Evolutionary conservation across 2,888 invertebrate genomes (phyloP).

Genomic region (Heliconius aoede): DNA sequence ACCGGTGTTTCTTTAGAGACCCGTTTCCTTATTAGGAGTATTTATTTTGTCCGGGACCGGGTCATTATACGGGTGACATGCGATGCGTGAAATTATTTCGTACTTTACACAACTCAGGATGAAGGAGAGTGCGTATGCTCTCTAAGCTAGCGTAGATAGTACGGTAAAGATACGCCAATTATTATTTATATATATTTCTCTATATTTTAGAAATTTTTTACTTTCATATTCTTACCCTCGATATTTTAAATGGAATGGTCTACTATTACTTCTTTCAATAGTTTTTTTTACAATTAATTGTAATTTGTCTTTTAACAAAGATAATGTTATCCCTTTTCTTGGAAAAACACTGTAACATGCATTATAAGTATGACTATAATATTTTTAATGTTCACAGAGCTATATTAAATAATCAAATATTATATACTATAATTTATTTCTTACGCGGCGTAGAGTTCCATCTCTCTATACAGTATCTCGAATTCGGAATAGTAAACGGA

Average conservation of each 20-base stretch:
- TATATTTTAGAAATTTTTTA: neutral
- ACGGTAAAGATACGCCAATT: slow-evolving; percentile 55
- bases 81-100: slow-evolving; percentile 84
- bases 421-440: neutral
- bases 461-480: neutral
- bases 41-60: slow-evolving; percentile 75
- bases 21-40: slow-evolving; percentile 69
- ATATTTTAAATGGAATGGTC: neutral
- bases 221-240: too few species aligned
- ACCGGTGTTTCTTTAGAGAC: slow-evolving; percentile 57
- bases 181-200: too few species aligned
- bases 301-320: too few species aligned
- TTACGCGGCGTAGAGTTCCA: neutral
- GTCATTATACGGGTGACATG: slow-evolving; percentile 80
- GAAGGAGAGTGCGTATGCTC: slow-evolving; percentile 68
- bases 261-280: too few species aligned
- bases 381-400: too few species aligned
- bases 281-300: too few species aligned
- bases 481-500: too few species aligned
- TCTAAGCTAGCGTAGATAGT: slow-evolving; percentile 51
- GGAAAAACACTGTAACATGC: too few species aligned
- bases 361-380: too few species aligned
- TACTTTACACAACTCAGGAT: slow-evolving; percentile 80
- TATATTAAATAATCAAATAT: too few species aligned
- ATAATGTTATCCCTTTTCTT: too few species aligned